Percentiles rank a stretch among this genome's conserved stretches.
These are phyloP conservation scores for Plotosus lineatus DNA, from an alignment of 2,113 vertebrate genomes.

Conservation along the genomic window DNA sequence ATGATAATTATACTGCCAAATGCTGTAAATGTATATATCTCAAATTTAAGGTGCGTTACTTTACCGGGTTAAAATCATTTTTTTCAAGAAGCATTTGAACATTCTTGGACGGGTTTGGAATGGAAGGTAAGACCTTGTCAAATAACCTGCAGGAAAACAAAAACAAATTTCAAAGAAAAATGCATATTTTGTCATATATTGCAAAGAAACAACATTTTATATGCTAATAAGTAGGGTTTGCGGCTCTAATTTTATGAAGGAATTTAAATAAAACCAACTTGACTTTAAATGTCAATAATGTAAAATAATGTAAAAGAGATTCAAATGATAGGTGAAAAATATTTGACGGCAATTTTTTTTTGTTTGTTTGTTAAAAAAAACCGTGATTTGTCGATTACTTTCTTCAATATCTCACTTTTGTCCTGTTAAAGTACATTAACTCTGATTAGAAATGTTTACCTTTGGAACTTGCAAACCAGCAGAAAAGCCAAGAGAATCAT, in stretches of 20 bases:
- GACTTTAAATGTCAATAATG: too few relatives aligned
- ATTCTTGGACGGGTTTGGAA: slow-evolving; percentile 23
- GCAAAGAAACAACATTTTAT: too few relatives aligned
- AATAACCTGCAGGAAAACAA: neutral
- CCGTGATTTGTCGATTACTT: neutral
- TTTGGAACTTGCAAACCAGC: slow-evolving; percentile 38
- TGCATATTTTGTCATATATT: too few relatives aligned
- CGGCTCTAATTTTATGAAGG: too few relatives aligned
- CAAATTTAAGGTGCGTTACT: neutral
- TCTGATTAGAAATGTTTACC: slow-evolving; percentile 4
- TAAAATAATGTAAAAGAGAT: too few relatives aligned
- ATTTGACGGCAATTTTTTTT: too few relatives aligned
- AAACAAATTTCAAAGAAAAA: neutral
- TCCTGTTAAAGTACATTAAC: neutral
- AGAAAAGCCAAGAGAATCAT: slow-evolving; percentile 39
- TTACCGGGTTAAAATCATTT: slow-evolving; percentile 14
- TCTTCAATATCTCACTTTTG: neutral
- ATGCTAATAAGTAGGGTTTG: too few relatives aligned
- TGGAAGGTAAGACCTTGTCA: slow-evolving; percentile 22
- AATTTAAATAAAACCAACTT: too few relatives aligned
- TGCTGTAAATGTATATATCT: too few relatives aligned
- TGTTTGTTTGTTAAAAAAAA: too few relatives aligned
- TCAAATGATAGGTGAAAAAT: too few relatives aligned
- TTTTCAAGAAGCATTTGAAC: slow-evolving; percentile 29
- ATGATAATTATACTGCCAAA: too few relatives aligned